A percentile compares a stretch with the other conserved stretches of the same genome.
phyloP scores from a whole-genome alignment of 2,888 invertebrate species.

The Liposcelis brunnea region DNA sequence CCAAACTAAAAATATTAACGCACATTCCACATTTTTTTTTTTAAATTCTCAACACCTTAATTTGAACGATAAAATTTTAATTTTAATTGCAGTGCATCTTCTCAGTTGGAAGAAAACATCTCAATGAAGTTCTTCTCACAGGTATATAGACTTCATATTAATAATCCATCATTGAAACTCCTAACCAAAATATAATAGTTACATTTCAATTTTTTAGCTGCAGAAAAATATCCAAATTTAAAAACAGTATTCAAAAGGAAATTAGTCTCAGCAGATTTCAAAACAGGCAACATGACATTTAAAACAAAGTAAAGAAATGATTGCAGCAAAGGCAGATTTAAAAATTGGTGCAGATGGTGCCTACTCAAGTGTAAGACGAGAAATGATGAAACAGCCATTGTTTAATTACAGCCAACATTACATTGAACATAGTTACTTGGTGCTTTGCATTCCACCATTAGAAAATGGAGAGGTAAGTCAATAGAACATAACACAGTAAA shows the following conservation, averaged over 20 bases:
- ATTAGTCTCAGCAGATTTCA: not conserved
- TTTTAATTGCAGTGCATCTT: slow-evolving; percentile 64
- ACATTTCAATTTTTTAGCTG: slow-evolving; percentile 33
- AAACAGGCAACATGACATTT: slow-evolving; percentile 3
- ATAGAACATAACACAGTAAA: too few species aligned
- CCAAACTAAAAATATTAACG: too few species aligned
- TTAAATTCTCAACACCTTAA: too few species aligned
- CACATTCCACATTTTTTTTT: not conserved
- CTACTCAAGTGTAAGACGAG: slow-evolving; percentile 65
- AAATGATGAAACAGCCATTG: slow-evolving; percentile 62
- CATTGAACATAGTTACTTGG: slow-evolving; percentile 90
- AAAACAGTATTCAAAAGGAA: slow-evolving; percentile 1
- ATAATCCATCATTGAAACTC: too few species aligned
- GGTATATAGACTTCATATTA: too few species aligned
- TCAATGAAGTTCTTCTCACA: slow-evolving; percentile 67
- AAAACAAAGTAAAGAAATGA: slow-evolving; percentile 25
- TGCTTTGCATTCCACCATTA: slow-evolving; percentile 65
- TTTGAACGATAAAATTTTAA: too few species aligned
- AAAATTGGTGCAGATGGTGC: slow-evolving; percentile 93
- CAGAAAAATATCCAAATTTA: not conserved
- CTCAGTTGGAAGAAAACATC: slow-evolving; percentile 73
- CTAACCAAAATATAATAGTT: too few species aligned
- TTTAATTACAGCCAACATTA: slow-evolving; percentile 82
- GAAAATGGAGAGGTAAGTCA: slow-evolving; percentile 35
- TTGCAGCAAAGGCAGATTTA: slow-evolving; percentile 48